phyloP scores from a whole-genome alignment of 2,113 vertebrate genomes.

The Acinonyx jubatus region DNA sequence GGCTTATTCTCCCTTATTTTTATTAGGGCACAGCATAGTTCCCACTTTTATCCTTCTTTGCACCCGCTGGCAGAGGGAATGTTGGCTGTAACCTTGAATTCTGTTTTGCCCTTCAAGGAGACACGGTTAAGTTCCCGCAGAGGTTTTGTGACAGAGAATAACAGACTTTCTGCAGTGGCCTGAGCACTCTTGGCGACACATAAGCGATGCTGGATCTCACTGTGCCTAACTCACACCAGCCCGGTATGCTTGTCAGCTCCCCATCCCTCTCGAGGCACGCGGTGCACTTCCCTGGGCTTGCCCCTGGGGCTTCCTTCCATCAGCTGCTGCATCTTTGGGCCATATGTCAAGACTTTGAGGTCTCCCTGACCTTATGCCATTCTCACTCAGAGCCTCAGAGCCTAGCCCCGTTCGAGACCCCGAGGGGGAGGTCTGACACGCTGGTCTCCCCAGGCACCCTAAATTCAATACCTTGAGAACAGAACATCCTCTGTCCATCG shows the following conservation, averaged over 20 bases:
- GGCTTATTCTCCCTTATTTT: neutral
- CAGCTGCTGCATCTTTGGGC: neutral
- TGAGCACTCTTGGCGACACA: neutral
- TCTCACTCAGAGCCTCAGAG: neutral
- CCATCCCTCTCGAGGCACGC: accelerated
- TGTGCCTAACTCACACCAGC: neutral
- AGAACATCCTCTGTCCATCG: accelerated
- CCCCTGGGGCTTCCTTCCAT: neutral
- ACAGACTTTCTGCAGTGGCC: neutral
- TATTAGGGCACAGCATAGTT: neutral
- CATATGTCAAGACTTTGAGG: neutral
- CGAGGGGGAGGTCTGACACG: neutral
- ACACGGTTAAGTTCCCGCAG: neutral
- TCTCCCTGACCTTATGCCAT: neutral
- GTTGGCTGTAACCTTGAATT: neutral
- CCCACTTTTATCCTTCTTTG: neutral
- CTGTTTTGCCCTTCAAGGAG: neutral
- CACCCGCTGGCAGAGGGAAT: neutral
- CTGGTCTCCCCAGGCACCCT: neutral
- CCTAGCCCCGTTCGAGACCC: neutral
- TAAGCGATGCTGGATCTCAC: neutral
- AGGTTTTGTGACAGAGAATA: neutral
- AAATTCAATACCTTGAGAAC: neutral
- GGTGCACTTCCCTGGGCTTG: neutral
- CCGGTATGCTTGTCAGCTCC: too few species aligned